A percentile compares a stretch with the other conserved stretches of the same genome.
These are phyloP conservation scores for Taurulus bubalis DNA, from an alignment of 2,113 vertebrate genomes.

Conservation along the genomic window DNA sequence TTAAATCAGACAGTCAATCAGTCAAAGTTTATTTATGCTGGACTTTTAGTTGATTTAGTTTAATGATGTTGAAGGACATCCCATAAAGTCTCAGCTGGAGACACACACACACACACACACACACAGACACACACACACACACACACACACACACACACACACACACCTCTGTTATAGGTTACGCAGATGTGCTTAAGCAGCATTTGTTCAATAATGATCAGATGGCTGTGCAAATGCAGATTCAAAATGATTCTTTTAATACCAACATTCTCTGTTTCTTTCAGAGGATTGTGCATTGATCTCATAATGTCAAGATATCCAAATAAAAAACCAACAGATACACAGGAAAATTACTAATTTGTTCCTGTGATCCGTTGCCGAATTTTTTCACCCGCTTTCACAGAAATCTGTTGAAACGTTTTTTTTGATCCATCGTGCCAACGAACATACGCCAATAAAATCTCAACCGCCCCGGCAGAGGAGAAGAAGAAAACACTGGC, in stretches of 20 bases:
- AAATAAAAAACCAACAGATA: too few species aligned
- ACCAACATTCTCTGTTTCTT: neutral
- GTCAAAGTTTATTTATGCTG: neutral
- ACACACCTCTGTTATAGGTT: neutral
- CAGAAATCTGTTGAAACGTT: too few species aligned
- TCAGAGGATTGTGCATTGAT: too few species aligned
- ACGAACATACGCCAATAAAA: neutral
- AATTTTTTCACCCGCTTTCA: neutral
- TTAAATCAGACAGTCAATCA: constrained; percentile 15
- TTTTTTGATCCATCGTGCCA: neutral
- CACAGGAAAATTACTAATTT: too few species aligned
- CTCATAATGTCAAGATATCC: neutral
- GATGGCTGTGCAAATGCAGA: too few species aligned
- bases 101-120: neutral
- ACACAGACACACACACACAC: neutral
- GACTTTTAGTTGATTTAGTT: neutral
- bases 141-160: neutral
- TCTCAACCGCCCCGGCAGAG: neutral
- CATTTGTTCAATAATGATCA: neutral
- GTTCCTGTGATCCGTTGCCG: neutral
- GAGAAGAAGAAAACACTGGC: neutral
- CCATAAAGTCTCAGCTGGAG: neutral
- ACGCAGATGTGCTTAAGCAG: neutral
- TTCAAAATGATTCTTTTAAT: too few species aligned
- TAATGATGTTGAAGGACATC: neutral